Evolutionary conservation across 2,797 vertebrate species (phyloP).

Genomic region (Sphenodon punctatus): DNA sequence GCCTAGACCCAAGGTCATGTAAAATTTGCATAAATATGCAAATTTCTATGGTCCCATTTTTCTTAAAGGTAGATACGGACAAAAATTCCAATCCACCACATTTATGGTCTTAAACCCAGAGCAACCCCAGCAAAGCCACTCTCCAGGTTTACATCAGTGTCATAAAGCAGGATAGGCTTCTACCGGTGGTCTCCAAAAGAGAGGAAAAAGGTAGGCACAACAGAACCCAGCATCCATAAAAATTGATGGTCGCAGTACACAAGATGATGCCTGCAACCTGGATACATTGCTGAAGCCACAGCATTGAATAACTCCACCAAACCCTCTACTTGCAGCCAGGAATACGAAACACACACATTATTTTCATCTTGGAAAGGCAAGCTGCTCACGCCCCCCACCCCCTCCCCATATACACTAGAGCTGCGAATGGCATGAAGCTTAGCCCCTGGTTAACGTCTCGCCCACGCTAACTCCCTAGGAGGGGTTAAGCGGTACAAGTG

Average conservation of each 20-base stretch:
- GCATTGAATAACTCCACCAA: background rate
- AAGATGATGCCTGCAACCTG: background rate
- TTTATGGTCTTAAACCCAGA: too few species aligned
- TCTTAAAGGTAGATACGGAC: too few species aligned
- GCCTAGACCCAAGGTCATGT: too few species aligned
- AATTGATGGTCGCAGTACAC: background rate
- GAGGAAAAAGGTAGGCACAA: background rate
- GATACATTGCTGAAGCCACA: rapidly evolving
- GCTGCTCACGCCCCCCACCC: background rate
- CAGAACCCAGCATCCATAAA: background rate
- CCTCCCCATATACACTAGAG: too few species aligned
- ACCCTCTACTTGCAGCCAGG: background rate
- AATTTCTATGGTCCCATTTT: too few species aligned
- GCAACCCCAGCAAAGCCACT: background rate
- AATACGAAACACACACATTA: background rate
- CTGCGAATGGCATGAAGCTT: too few species aligned
- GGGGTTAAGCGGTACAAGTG: rapidly evolving
- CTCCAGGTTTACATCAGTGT: background rate
- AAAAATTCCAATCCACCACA: too few species aligned
- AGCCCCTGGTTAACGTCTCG: background rate
- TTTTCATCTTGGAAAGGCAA: rapidly evolving
- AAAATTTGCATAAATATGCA: too few species aligned
- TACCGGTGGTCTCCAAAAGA: background rate
- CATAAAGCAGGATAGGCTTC: background rate
- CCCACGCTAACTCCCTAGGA: background rate